Evolutionary conservation across 2,888 invertebrate species (phyloP), one percentile per base, ranked within the genome.

Genomic region (Amphipyra tragopoginis): DNA sequence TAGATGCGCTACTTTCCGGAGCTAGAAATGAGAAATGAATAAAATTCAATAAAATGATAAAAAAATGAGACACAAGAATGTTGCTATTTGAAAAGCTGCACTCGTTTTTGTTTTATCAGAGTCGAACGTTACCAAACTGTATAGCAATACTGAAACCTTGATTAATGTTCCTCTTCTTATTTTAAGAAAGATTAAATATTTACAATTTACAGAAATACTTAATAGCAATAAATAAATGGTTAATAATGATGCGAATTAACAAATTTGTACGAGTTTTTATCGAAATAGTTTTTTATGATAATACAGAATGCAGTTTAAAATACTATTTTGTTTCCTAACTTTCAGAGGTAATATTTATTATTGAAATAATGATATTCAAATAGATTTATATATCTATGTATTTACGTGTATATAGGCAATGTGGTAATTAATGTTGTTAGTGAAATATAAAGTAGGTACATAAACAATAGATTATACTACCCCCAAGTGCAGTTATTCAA

Each of bases 351-450:
- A 94, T 96, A 96, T 95, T 95, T 95, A 96, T 95, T 95, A 94
- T 95, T 95, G 79, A 79, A 88, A 87, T 95, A 93, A 93, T 89
- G 82, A 94, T 95, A 90, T 93, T 94, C 91, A 95, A 94, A 95
- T 95, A 95, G 95, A 95, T 91, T 93, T 95, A 96, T 96, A 95
- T 95, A 95, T 95, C 92, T 95, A 94, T 95, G 92, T 95, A 95
- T 93, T 93, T 88, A 93, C 84, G 85, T 93, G 90, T 93, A 92
- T 88, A 93, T 93, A 94, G 88, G 86, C 87, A 89, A 86, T 85
- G 85, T 85, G 88, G 85, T 84, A 55, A 29, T 29, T 4, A 83
- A 86, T 90, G 89, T 90, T 89, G 86, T 89, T 93, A 91, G 89
- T 85, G 74, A 85, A 86, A 86, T 87, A 85, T 84, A 84, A 82